Conservation (phyloP, 2,797 vertebrate genomes). For the Oreonectes daqikongensis region DNA sequence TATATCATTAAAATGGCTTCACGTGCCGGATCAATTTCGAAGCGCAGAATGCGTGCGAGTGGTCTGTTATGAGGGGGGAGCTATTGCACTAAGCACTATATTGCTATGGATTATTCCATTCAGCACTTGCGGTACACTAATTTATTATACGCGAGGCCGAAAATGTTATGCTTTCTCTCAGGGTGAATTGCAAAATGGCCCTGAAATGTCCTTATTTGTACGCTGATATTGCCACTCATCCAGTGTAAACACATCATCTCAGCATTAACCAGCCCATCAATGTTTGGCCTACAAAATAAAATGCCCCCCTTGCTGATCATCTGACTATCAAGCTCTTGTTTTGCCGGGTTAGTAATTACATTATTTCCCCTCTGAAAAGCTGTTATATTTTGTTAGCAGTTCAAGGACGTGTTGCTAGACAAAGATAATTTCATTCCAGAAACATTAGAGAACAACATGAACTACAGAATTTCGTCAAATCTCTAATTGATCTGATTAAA, state of each 20-base stretch:
- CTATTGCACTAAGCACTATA: constrained; percentile 49
- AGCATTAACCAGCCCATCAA: constrained; percentile 23
- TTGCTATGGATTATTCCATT: constrained; percentile 42
- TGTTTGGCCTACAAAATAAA: constrained; percentile 16
- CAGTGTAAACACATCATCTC: constrained; percentile 6
- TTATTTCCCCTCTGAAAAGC: constrained; percentile 4
- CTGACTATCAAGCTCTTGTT: constrained; percentile 6
- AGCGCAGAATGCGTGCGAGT: constrained; percentile 25
- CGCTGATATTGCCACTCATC: constrained; percentile 8
- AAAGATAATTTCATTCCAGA: neutral
- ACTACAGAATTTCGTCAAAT: too few relatives aligned
- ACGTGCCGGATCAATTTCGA: constrained; percentile 30
- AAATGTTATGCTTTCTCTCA: constrained; percentile 8
- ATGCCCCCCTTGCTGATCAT: constrained; percentile 13
- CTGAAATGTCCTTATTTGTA: constrained; percentile 23
- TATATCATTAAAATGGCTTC: constrained; percentile 27
- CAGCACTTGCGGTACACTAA: constrained; percentile 14
- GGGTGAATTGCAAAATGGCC: constrained; percentile 27
- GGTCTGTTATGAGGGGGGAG: constrained; percentile 51
- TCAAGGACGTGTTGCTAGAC: neutral
- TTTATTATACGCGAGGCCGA: constrained; percentile 17
- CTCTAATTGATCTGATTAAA: neutral
- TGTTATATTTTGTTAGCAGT: neutral
- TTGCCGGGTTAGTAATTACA: constrained; percentile 12
- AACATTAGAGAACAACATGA: too few relatives aligned